Base-by-base conservation (phyloP, 2,113 vertebrate species). In the Paracanthobrama guichenoti region DNA sequence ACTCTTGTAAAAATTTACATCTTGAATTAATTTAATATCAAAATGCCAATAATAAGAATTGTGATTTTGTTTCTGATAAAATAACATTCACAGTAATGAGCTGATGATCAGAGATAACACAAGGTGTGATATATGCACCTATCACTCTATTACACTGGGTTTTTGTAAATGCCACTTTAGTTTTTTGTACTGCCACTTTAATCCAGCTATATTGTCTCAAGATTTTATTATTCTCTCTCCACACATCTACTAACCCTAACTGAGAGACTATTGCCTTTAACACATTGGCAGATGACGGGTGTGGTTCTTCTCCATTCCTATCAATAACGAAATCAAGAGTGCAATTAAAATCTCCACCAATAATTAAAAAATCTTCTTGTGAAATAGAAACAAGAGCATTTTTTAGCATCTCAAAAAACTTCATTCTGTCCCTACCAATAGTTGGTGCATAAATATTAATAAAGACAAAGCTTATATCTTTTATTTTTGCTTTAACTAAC, bases 231-330 rank as follows among this genome's bases (percentile, higher is more conserved):
- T 22, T 62, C 2, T 57, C 46, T 35, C 28, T 35, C 64, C 64
- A 20, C 13, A 67, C 64, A 67, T 67, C 26, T 39, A 67, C 64
- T 20, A 67, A 20, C 28, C 64, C 64, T 9, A 39, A 4, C 8
- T 31, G 64, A 35, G 64, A 1, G 3, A 60, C 20, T 13, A 39
- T 26, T 28, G 2, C 20, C 6, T 18, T 5, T 39, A 79, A 50
- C 42, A 22, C 76, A 39, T 24, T 31, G 0, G 55, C 76, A 79
- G 76, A 42, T 2, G 9, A 3, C 8, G 11, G 28, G n/a, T 79
- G 18, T 39, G 55, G 50, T 50, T 57, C 55, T 59, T 79, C 55
- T 35, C 76, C 76, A 39, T 60, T 79, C 4, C 55, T 60, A 79
- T 79, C 31, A 22, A 39, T 24, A 42, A 13, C 20, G 26, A 39